Percentiles rank a stretch among this genome's conserved stretches.
Conservation (phyloP, 2,797 vertebrate genomes). For the Pseudopleuronectes americanus region DNA sequence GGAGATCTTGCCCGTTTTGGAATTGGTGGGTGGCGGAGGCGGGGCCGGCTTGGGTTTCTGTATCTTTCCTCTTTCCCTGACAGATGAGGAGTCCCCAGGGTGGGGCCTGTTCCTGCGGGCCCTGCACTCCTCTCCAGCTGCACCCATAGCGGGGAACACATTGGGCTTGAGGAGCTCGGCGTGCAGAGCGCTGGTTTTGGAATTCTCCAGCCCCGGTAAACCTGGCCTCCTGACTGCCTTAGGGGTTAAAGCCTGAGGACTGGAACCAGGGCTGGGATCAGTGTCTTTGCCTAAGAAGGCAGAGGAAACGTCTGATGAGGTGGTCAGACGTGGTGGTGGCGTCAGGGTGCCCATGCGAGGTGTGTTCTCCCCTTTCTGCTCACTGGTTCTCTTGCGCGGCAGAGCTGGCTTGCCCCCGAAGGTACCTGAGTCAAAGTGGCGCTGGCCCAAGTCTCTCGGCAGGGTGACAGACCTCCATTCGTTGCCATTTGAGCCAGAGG, state of each 20-base stretch:
- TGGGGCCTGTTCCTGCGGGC: slow-evolving; percentile 89
- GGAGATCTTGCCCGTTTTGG: slow-evolving; percentile 85
- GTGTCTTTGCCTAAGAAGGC: slow-evolving; percentile 86
- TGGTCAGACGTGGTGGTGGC: slow-evolving; percentile 90
- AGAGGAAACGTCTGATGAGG: slow-evolving; percentile 86
- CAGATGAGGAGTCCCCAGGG: slow-evolving; percentile 77
- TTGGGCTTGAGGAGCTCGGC: slow-evolving; percentile 84
- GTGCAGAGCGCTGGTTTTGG: slow-evolving; percentile 85
- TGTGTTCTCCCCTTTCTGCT: slow-evolving; percentile 84
- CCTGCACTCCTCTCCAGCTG: slow-evolving; percentile 87
- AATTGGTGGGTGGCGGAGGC: slow-evolving; percentile 86
- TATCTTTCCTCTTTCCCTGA: slow-evolving; percentile 88
- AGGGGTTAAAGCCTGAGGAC: slow-evolving; percentile 89
- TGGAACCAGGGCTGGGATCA: slow-evolving; percentile 90
- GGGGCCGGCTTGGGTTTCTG: slow-evolving; percentile 93
- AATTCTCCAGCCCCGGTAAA: slow-evolving; percentile 77
- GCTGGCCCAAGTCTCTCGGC: slow-evolving; percentile 91
- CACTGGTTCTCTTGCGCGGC: slow-evolving; percentile 90
- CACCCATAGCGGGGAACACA: slow-evolving; percentile 79
- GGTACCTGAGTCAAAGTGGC: slow-evolving; percentile 91
- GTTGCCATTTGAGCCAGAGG: slow-evolving; percentile 83
- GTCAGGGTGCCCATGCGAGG: slow-evolving; percentile 87
- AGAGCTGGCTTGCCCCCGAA: slow-evolving; percentile 93
- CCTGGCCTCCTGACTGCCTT: slow-evolving; percentile 87
- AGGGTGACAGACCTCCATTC: slow-evolving; percentile 95